Evolutionary conservation across 2,888 invertebrate genomes (phyloP), one percentile per base, ranked within the genome.

Genomic region (Lithosia quadra): DNA sequence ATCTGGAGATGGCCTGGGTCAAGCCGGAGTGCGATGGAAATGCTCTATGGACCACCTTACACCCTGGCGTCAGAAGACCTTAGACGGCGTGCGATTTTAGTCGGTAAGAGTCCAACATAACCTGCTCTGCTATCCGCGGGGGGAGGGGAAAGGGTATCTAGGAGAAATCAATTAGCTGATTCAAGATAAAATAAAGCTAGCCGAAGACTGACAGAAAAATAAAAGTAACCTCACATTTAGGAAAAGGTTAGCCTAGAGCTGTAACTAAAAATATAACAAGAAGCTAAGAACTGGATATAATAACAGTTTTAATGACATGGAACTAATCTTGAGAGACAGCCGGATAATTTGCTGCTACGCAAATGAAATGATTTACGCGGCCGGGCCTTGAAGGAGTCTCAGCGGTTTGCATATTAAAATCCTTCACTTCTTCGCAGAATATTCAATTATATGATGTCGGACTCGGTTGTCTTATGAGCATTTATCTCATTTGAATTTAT

Each of bases 291-390:
- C 34, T 15, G 33, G 9, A 59, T 34, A 34, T 22, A 28, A 33
- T 49, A 49, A 60, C 49, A 49, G 53, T 59, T 34, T 59, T 61
- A 66, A 66, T 66, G 34, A 39, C 28, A 60, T 59, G 60, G 24
- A 61, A 66, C 55, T 36, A 66, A 61, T 61, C 55, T 55, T 61
- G 61, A 33, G n/a, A 33, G 58, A 66, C 59, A 58, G 60, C 53
- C 61, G 61, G 55, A 65, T 66, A 66, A 66, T 60, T 66, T 15
- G 61, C 60, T 55, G 36, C 49, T 39, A 53, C 59, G 22, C 61
- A 66, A 66, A 66, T 55, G 53, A 55, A 66, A 66, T 66, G 60
- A 66, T 66, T 66, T 66, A 55, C 66, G 34, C 55, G 60, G n/a
- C 24, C 66, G 15, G 55, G 60, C 24, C 55, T 55, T 13, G 66